Conservation (phyloP, 2,113 vertebrate genomes). For the Odontesthes bonariensis region DNA sequence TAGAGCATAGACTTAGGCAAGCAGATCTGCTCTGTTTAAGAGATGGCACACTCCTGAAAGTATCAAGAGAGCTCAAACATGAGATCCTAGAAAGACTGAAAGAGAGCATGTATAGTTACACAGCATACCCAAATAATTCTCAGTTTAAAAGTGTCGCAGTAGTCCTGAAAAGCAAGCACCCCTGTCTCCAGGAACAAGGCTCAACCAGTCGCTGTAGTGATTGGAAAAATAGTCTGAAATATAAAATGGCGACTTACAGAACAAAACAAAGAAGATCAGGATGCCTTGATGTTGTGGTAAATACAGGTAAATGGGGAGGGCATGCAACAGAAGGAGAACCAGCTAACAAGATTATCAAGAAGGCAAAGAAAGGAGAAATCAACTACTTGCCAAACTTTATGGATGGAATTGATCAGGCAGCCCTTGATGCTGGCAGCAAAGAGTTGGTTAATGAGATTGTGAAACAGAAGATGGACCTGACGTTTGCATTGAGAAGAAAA, state of each 20-base stretch:
- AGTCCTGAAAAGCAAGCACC: constrained; percentile 4
- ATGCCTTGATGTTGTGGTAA: constrained; percentile 12
- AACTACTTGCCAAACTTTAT: constrained; percentile 20
- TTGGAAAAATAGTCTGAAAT: constrained; percentile 20
- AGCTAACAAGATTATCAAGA: constrained; percentile 15
- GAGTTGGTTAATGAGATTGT: constrained; percentile 22
- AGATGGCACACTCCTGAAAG: constrained; percentile 2
- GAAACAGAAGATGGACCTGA: constrained; percentile 19
- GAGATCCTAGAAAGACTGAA: constrained; percentile 22
- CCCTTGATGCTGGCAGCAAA: not conserved
- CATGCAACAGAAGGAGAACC: not conserved
- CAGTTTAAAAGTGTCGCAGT: constrained; percentile 11
- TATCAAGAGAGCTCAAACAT: constrained; percentile 20
- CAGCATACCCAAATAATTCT: constrained; percentile 7
- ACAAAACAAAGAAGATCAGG: constrained; percentile 4
- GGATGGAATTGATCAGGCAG: constrained; percentile 9
- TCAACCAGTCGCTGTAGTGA: not conserved
- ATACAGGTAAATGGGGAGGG: constrained; percentile 6
- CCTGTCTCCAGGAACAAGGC: no score
- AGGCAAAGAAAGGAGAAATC: constrained; percentile 15
- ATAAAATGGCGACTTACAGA: not conserved
- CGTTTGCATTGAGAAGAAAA: constrained; percentile 26
- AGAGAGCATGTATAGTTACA: constrained; percentile 14
- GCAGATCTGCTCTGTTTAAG: not conserved
- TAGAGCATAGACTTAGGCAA: constrained; percentile 13